Base-by-base conservation (phyloP, 2,888 invertebrate species). In the Rhimphoctona megacephalus region DNA sequence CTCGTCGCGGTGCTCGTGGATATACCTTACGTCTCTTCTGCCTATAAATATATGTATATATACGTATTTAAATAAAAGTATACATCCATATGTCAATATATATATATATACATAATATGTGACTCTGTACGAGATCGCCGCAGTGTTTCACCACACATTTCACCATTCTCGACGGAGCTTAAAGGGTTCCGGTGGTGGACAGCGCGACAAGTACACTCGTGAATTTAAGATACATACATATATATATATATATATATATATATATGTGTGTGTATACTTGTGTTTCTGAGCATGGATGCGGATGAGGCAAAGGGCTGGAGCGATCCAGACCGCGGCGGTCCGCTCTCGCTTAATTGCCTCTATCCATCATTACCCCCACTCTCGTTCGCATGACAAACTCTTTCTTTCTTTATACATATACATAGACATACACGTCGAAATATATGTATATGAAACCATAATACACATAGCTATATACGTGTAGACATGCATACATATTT, bases 341-440 rank as follows among this genome's bases (percentile, higher is more conserved):
- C 88, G 88, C 89, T 88, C 89, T 89, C 88, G 89, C 90, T 91
- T 91, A 91, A 91, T 91, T 91, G 91, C 90, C 90, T 90, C 90
- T 88, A 91, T 91, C 91, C 91, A 91, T 91, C 91, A 91, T 90
- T 90, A 91, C 90, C 89, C 91, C 90, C 88, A 86, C 89, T 83
- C 73, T 79, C 22, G 22, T 49, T 14, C 81, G 2, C 52, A 25
- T 46, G 69, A 67, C 72, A 49, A 78, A 78, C 78, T 86, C 78
- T 81, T 86, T 78, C 72, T 61, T 78, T 86, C 67, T 57, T 67
- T 46, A 19, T 57, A 72, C 64, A 49, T 52, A 46, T 43, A 67
- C 46, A 43, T 19, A 46, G 33, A 67, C 46, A 43, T 19, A 17
- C 36, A 57, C 11, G 6, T 54, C 17, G 17, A 49, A 57, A 36